Percentiles rank a stretch among this genome's conserved stretches.
These are phyloP conservation scores for Trichogramma evanescens DNA, from an alignment of 2,888 invertebrate species.

Conservation along the genomic window DNA sequence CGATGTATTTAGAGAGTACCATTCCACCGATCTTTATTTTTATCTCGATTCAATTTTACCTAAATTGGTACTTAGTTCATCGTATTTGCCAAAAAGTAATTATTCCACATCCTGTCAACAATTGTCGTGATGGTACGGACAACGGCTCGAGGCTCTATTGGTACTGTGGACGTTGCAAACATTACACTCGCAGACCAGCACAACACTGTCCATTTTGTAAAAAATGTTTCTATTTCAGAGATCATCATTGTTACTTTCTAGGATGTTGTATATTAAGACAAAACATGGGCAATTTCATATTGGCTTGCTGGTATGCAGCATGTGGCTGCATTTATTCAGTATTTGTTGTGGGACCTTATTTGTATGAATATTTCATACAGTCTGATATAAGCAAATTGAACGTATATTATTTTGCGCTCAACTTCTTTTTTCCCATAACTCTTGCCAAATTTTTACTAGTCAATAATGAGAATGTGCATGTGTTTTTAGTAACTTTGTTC, in stretches of 20 bases:
- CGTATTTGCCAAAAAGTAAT: constrained; percentile 28
- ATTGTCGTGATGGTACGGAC: constrained; percentile 5
- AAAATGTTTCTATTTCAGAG: constrained; percentile 36
- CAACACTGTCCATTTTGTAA: constrained; percentile 33
- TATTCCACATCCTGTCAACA: constrained; percentile 17
- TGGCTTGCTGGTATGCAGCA: constrained; percentile 36
- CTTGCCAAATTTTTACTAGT: constrained; percentile 27
- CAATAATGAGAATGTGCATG: constrained; percentile 26
- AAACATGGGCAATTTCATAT: constrained; percentile 38
- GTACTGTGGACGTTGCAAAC: constrained; percentile 35
- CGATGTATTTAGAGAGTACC: constrained; percentile 31
- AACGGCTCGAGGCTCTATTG: constrained; percentile 28
- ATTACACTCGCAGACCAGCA: constrained; percentile 32
- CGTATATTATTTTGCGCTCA: constrained; percentile 28
- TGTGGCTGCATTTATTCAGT: constrained; percentile 34
- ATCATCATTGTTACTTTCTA: constrained; percentile 39
- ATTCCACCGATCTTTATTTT: constrained; percentile 31
- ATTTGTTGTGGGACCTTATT: constrained; percentile 29
- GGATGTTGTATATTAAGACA: constrained; percentile 35
- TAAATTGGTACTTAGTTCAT: constrained; percentile 38
- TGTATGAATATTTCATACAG: constrained; percentile 30
- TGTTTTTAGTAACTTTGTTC: constrained; percentile 32
- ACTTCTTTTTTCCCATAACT: constrained; percentile 37
- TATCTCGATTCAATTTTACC: constrained; percentile 33
- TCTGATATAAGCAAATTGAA: constrained; percentile 22